phyloP scores from a whole-genome alignment of 1,140 invertebrate species.

The Laodelphax striatellus region DNA sequence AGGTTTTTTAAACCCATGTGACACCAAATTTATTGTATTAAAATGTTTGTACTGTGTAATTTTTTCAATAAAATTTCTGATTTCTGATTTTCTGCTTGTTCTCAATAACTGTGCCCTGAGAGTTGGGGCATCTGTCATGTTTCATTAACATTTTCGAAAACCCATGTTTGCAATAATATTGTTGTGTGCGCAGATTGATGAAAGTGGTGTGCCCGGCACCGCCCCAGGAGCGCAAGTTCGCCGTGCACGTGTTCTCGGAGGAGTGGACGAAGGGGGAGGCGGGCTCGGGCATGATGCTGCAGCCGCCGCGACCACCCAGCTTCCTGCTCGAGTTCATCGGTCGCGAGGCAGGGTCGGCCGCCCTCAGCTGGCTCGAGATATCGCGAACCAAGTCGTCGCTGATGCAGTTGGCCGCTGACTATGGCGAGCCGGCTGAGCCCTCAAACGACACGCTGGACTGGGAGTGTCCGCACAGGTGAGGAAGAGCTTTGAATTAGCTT shows the following conservation, averaged over 20 bases:
- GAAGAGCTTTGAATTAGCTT: too few relatives aligned
- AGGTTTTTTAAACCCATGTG: too few relatives aligned
- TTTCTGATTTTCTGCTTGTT: too few relatives aligned
- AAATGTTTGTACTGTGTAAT: too few relatives aligned
- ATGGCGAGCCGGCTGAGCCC: conserved; percentile 34
- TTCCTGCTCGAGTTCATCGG: conserved; percentile 59
- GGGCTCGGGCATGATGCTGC: background rate
- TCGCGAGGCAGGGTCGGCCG: conserved; percentile 54
- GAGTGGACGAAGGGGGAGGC: conserved; percentile 40
- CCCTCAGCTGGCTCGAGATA: conserved; percentile 66
- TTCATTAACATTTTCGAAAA: background rate
- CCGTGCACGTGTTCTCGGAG: conserved; percentile 61
- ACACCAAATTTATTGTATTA: too few relatives aligned
- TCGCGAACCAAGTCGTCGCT: conserved; percentile 55
- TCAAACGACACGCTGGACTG: conserved; percentile 38
- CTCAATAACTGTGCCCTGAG: too few relatives aligned
- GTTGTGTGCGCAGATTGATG: conserved; percentile 38
- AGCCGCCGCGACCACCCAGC: conserved; percentile 35
- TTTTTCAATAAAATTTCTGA: too few relatives aligned
- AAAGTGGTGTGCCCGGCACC: conserved; percentile 61
- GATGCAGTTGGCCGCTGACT: conserved; percentile 38
- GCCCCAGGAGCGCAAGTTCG: conserved; percentile 47
- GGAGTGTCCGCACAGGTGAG: conserved; percentile 43
- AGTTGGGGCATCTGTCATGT: too few relatives aligned
- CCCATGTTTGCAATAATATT: background rate